phyloP scores from a whole-genome alignment of 37 sponge, comb jelly and placozoan species.

The Ianthella basta region DNA sequence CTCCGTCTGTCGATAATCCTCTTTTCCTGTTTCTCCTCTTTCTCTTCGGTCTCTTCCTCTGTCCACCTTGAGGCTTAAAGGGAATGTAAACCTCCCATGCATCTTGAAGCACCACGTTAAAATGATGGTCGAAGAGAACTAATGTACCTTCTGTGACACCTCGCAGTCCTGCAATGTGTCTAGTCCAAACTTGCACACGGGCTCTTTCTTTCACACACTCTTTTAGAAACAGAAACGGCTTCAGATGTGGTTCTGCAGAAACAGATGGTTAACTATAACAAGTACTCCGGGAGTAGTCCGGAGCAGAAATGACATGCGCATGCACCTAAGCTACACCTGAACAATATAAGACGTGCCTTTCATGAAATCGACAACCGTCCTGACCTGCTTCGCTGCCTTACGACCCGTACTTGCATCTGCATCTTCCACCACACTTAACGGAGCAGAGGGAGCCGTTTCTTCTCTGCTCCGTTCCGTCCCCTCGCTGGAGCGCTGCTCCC shows the following conservation, averaged over 20 bases:
- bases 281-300: not conserved
- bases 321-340: not conserved
- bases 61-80: slow-evolving; percentile 47
- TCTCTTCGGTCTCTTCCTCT: slow-evolving; percentile 9
- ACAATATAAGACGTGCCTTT: not conserved
- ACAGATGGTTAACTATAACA: no score
- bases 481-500: no score
- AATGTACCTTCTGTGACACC: slow-evolving; percentile 53
- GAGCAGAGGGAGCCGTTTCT: no score
- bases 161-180: slow-evolving; percentile 70
- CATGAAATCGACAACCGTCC: slow-evolving; percentile 31
- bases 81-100: slow-evolving; percentile 63
- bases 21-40: slow-evolving; percentile 19
- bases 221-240: slow-evolving; percentile 36
- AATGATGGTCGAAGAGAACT: slow-evolving; percentile 68
- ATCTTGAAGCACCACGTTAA: slow-evolving; percentile 66
- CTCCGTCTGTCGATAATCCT: no score
- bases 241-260: slow-evolving; percentile 25
- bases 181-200: slow-evolving; percentile 55
- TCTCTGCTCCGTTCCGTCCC: no score
- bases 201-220: not conserved
- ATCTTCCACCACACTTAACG: no score
- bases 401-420: no score
- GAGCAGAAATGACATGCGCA: not conserved
- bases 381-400: not conserved